Percentiles rank a stretch among this genome's conserved stretches.
phyloP scores from a whole-genome alignment of 2,888 invertebrate species.

The Drosophila flavopinicola region DNA sequence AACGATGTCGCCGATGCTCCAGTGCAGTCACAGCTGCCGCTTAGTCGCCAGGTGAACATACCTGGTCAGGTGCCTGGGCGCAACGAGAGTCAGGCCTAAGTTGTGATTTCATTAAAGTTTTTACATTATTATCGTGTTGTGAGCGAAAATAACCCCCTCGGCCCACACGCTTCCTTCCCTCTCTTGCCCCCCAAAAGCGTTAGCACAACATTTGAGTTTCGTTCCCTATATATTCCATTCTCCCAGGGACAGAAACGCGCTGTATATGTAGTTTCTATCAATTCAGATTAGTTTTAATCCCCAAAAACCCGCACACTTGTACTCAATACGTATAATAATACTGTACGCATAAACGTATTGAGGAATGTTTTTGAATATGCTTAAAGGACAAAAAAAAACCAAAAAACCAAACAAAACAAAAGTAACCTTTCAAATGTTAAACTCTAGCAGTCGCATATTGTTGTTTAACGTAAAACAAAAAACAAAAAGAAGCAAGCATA shows the following conservation, averaged over 20 bases:
- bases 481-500: slow-evolving; percentile 8
- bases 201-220: slow-evolving; percentile 23
- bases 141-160: slow-evolving; percentile 26
- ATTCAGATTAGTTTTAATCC: slow-evolving; percentile 1
- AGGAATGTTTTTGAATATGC: slow-evolving; percentile 42
- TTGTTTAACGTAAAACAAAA: slow-evolving; percentile 54
- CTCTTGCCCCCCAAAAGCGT: slow-evolving; percentile 20
- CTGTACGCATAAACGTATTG: slow-evolving; percentile 32
- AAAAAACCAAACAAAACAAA: no score
- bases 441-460: slow-evolving; percentile 66
- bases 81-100: slow-evolving; percentile 81
- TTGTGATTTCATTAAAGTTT: slow-evolving; percentile 51
- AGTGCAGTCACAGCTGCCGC: slow-evolving; percentile 40
- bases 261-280: background rate
- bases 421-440: slow-evolving; percentile 27
- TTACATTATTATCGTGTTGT: slow-evolving; percentile 56
- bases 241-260: background rate
- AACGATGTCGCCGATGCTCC: slow-evolving; percentile 57
- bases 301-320: slow-evolving; percentile 10
- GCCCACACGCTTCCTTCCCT: slow-evolving; percentile 3
- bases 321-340: slow-evolving; percentile 16
- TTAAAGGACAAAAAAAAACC: slow-evolving; percentile 29
- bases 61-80: slow-evolving; percentile 64
- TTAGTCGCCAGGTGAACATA: slow-evolving; percentile 49
- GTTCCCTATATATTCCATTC: slow-evolving; percentile 1